Base-by-base conservation (phyloP, 2,797 vertebrate genomes). In the Cuculus canorus region DNA sequence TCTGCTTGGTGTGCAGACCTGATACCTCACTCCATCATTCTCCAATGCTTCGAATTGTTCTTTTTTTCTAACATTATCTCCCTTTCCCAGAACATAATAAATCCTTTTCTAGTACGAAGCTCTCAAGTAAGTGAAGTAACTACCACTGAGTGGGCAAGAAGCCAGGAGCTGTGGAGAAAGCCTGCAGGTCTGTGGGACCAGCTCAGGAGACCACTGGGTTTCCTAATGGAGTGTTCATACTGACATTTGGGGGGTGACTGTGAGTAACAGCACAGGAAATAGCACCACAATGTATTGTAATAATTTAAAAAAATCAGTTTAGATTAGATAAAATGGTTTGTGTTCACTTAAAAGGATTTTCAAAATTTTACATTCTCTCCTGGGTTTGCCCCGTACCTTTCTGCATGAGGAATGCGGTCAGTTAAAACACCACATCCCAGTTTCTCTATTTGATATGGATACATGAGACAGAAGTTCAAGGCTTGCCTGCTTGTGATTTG, bases 41-140 rank as follows among this genome's bases (percentile, higher is more conserved):
- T 54, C 25, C 50, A 53, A 3, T 2, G 9, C 10, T n/a, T 43
- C 0, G 1, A 19, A 9, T 4, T 41, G 13, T 12, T 68, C 23
- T 43, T 48, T 71, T 93, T 69, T 43, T 33, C 18, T 60, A 35
- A 30, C 23, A 19, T 59, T 52, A 33, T 32, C 24, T 48, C 7
- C 45, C 13, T 59, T 86, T 48, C 28, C 50, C 32, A 63, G 22
- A 66, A 24, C 23, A 68, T 2, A 33, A 18, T 4, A 82, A 64
- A 64, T 48, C 43, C 15, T 52, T 47, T 85, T 45, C 54, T 21
- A 63, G 50, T 3, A 7, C 77, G 54, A 61, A 56, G 30, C 37
- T 77, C 43, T 75, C 54, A 43, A 33, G 45, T 23, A 69, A 69
- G 15, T 43, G 35, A 54, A 65, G 16, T 45, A 57, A 50, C 32